Percentiles rank a stretch among this genome's conserved stretches.
phyloP scores from a whole-genome alignment of 2,888 invertebrate genomes.

The Choreutis nemorana region DNA sequence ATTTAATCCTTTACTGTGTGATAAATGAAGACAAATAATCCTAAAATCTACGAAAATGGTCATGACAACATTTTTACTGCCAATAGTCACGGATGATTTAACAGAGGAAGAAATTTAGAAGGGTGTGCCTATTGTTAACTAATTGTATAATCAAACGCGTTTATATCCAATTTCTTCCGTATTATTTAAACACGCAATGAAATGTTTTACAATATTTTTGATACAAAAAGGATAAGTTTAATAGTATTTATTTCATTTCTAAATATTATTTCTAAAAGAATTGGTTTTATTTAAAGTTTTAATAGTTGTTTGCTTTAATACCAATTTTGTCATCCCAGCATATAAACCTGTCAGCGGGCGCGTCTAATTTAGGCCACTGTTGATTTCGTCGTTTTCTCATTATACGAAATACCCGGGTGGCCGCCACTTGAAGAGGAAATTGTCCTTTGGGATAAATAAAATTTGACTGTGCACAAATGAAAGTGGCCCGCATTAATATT shows the following conservation, averaged over 20 bases:
- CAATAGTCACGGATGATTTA: slow-evolving; percentile 44
- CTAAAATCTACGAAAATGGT: slow-evolving; percentile 27
- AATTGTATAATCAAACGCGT: too few relatives aligned
- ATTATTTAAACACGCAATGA: too few relatives aligned
- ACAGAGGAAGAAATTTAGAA: slow-evolving; percentile 28
- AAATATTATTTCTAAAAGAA: too few relatives aligned
- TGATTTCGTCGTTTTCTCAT: slow-evolving; percentile 56
- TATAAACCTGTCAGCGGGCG: slow-evolving; percentile 30
- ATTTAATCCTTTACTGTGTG: slow-evolving; percentile 24
- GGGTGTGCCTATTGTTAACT: slow-evolving; percentile 27
- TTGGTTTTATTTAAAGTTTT: too few relatives aligned
- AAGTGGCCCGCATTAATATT: slow-evolving; percentile 47
- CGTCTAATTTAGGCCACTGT: slow-evolving; percentile 55
- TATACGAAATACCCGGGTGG: slow-evolving; percentile 55
- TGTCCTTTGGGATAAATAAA: slow-evolving; percentile 54
- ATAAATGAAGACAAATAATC: slow-evolving; percentile 32
- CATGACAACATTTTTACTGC: slow-evolving; percentile 33
- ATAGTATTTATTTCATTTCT: too few relatives aligned
- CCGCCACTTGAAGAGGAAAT: slow-evolving; percentile 56
- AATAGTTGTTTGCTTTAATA: slow-evolving; percentile 5
- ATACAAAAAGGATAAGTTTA: too few relatives aligned
- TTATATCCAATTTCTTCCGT: too few relatives aligned
- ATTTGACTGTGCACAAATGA: slow-evolving; percentile 47
- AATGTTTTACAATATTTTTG: too few relatives aligned
- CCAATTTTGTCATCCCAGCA: slow-evolving; percentile 19